Evolutionary conservation across 2,888 invertebrate genomes (phyloP), one percentile per base, ranked within the genome.

Genomic region (Patella depressa): DNA sequence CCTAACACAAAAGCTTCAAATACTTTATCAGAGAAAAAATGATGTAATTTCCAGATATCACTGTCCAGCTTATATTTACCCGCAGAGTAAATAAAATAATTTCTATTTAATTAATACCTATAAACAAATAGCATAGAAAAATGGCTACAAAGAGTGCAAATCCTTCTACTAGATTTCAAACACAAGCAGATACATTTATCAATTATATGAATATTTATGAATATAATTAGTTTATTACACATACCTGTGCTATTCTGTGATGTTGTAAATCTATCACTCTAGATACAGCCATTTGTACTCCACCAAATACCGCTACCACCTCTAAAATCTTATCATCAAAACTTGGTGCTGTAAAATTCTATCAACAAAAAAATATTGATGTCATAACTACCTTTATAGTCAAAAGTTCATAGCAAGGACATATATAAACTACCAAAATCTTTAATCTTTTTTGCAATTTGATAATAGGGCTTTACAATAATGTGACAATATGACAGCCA

Each of bases 261-360:
- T 98, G 97, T 90, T 98, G 98, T 29, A 98, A 93, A 92, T 98
- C 98, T 84, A 98, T 96, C 7, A 98, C 94, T 0, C 98, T 94
- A 0, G 97, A 98, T 0, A 98, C 97, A 0, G 98, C 98, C 96
- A 98, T 98, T 93, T 99, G 98, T 17, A 98, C 97, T 0, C 98
- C 97, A 0, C 98, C 98, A 92, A 98, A 98, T 0, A 98, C 98
- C 11, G 99, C 98, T 17, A 99, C 98, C 14, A 98, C 98, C 93
- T 99, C 99, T 73, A 99, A 93, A 80, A 99, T 95, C 78, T 96
- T 95, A 92, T 99, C 99, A 92, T 99, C 99, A 89, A 98, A 98
- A 17, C 97, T 96, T 3, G 98, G 98, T 0, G 97, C 95, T 19
- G 97, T 93, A 89, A 98, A 99, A 74, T 96, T 88, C 92, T 92